Evolutionary conservation across 53 echinoderm and acorn worm species (phyloP), one percentile per base, ranked within the genome.

Genomic region (Patiria pectinifera): DNA sequence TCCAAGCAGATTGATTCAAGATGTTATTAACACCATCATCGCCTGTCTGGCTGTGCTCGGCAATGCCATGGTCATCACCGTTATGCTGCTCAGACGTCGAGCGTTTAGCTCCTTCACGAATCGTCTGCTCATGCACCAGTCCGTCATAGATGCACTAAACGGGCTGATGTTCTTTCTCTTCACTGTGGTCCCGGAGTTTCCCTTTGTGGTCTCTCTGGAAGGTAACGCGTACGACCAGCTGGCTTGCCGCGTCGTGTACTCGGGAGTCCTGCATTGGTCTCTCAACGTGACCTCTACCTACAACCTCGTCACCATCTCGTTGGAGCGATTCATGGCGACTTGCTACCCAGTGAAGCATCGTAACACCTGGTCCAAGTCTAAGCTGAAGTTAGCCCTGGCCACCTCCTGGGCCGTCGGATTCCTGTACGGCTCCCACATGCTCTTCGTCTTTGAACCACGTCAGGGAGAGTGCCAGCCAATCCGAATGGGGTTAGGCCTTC

Each of bases 311-410:
- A 60, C 80, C 45, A 79, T 89, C 35, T 66, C 80, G 45, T 78
- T 85, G 26, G 92, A 92, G 77, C 76, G 92, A 11, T 85, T 92
- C 63, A 62, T 92, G 79, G 92, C 85, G 15, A 92, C 66, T n/a
- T 91, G 91, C 92, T 85, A 92, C 76, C 92, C 92, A 60, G 76
- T 91, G 47, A 83, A 76, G 72, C 92, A 92, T 47, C 92, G 92
- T 43, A 89, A 89, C 89, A 13, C 76, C 61, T 78, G 61, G 59
- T 88, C 88, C 21, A 59, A 58, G 18, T 6, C 58, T 4, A 79
- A 63, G 69, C 21, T 88, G 48, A 88, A 78, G 60, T 22, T 47
- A 7, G 79, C 89, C 62, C 26, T 89, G 45, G 61, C 58, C 19
- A 16, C 49, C 62, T 44, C 89, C 47, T 89, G 89, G 89, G 6